Conservation (phyloP, 2,888 invertebrate genomes). For the Andrena hattorfiana region DNA sequence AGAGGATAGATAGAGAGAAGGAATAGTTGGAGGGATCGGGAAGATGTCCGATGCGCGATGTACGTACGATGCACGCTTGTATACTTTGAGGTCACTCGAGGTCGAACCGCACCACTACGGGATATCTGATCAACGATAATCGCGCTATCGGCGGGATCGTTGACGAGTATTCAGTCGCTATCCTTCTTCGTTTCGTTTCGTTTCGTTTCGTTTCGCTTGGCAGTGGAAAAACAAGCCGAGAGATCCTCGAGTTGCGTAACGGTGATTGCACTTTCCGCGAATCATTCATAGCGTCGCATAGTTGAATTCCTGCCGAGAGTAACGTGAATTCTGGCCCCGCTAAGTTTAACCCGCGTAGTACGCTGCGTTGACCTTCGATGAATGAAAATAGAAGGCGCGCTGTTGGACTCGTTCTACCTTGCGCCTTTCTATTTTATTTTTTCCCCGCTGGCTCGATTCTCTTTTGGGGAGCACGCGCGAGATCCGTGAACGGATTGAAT, state of each 20-base stretch:
- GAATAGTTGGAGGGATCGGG: background rate
- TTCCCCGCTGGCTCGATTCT: background rate
- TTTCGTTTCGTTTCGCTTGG: background rate
- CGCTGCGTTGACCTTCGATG: slow-evolving; percentile 46
- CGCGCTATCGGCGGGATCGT: background rate
- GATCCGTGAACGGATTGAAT: slow-evolving; percentile 1
- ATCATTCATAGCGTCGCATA: slow-evolving; percentile 50
- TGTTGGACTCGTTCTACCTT: slow-evolving; percentile 32
- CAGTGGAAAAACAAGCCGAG: background rate
- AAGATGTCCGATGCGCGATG: background rate
- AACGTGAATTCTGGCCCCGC: slow-evolving; percentile 34
- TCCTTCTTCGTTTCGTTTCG: background rate
- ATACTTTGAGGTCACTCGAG: slow-evolving; percentile 53
- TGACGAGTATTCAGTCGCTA: background rate
- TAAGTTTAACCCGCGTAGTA: slow-evolving; percentile 55
- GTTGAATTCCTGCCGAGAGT: slow-evolving; percentile 49
- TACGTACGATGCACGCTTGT: slow-evolving; percentile 5
- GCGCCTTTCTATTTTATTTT: slow-evolving; percentile 13
- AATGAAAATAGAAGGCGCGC: slow-evolving; percentile 55
- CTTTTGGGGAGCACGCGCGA: slow-evolving; percentile 6
- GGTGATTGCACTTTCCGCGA: slow-evolving; percentile 43
- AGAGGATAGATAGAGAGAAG: slow-evolving; percentile 23
- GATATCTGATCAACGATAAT: slow-evolving; percentile 40
- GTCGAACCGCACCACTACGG: slow-evolving; percentile 35
- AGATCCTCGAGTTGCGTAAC: slow-evolving; percentile 23